These are phyloP conservation scores for Centropristis striata DNA, from an alignment of 2,113 vertebrate genomes.

Conservation along the genomic window DNA sequence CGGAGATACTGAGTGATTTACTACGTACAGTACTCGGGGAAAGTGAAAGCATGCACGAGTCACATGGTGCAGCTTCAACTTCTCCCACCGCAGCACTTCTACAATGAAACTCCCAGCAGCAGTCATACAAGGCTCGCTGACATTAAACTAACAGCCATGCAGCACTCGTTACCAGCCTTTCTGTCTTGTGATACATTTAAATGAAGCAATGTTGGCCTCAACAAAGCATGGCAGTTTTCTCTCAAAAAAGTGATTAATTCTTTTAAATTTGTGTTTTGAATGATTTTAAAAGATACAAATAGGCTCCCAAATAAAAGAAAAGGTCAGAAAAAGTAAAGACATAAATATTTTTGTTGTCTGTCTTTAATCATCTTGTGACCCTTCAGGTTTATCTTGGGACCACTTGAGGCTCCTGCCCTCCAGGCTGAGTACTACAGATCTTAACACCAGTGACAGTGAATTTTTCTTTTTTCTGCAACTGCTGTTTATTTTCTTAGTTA, in stretches of 20 bases:
- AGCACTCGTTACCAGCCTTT: no score
- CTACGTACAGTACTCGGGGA: neutral
- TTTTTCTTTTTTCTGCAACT: no score
- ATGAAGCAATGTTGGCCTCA: no score
- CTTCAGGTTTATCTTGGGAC: neutral
- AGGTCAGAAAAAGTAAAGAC: neutral
- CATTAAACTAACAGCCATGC: neutral
- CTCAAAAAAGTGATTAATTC: no score
- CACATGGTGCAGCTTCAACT: neutral
- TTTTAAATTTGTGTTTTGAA: no score
- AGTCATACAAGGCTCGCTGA: neutral
- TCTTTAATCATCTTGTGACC: neutral
- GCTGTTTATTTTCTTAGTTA: no score
- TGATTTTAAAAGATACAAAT: no score
- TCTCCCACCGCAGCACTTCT: neutral
- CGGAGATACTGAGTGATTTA: slow-evolving; percentile 10
- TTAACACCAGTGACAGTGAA: no score
- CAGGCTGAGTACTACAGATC: neutral
- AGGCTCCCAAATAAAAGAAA: neutral
- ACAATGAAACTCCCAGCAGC: neutral
- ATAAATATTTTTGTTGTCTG: neutral
- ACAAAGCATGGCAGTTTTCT: neutral
- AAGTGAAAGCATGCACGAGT: neutral
- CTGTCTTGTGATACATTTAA: no score
- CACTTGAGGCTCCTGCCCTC: neutral